Evolutionary conservation across 2,113 vertebrate genomes (phyloP), one percentile per base, ranked within the genome.

Genomic region (Raja brachyura): DNA sequence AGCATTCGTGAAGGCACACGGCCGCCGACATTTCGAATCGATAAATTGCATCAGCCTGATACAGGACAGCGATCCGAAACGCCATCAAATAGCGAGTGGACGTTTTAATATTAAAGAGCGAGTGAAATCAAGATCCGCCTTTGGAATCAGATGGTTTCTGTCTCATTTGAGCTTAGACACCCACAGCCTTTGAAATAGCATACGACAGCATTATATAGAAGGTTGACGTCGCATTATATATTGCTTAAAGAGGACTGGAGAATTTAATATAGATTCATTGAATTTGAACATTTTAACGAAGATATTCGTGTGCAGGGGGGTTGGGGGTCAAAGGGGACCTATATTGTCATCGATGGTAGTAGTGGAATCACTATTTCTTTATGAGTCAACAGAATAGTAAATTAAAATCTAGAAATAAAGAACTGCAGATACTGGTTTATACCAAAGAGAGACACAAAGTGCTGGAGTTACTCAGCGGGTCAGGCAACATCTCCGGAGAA

Each of bases 151-250:
- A 85, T 59, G 93, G 93, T 93, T 94, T 94, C 93, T 93, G 94
- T 94, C 95, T 90, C 94, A 94, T 96, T 93, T 94, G 94, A 93
- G 94, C 94, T 95, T 95, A 96, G 94, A 94, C 95, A 95, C 93
- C 95, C 95, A 94, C 95, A 95, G 94, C 95, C 77, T 79, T 20
- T 33, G 77, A 79, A 85, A 22, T 9, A 85, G 81, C 10, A 28
- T 56, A 11, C 20, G 13, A 25, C 9, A 28, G 10, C 11, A 28
- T 73, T 56, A 56, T 74, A n/a, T 93, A 59, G 74, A 81, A 93
- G 77, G 33, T 28, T 56, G 31, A 48, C 3, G 39, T 48, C 39
- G 39, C 39, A 48, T 48, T 48, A 48, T 48, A 48, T 48, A 48
- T 33, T 73, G 33, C 11, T 22, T 48, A 73, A 93, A 93, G 68